A percentile compares a stretch with the other conserved stretches of the same genome.
phyloP scores from a whole-genome alignment of 2,113 vertebrate genomes.

The Chlorodrepanis virens region DNA sequence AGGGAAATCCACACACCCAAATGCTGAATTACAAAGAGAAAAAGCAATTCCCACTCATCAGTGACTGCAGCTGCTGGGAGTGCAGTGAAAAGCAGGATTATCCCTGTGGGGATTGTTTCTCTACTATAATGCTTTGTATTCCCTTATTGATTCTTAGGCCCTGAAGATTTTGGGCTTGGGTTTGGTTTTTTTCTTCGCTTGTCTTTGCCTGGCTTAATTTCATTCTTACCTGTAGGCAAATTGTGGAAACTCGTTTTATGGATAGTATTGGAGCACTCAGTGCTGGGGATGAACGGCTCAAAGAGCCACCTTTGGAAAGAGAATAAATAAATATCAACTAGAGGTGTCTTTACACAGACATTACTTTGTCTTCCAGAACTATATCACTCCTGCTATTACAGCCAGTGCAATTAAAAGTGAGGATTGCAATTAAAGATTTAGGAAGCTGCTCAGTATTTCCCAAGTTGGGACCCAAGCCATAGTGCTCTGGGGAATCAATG shows the following conservation, averaged over 20 bases:
- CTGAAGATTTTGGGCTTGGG: neutral
- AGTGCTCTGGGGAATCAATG: neutral
- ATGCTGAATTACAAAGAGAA: neutral
- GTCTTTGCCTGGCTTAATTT: neutral
- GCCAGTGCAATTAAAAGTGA: neutral
- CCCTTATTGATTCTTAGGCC: neutral
- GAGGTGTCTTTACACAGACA: neutral
- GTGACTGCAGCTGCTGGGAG: neutral
- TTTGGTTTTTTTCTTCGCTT: fast-evolving
- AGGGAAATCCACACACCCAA: neutral
- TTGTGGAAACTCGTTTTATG: neutral
- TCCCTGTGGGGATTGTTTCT: neutral
- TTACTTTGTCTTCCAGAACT: neutral
- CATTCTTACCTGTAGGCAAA: neutral
- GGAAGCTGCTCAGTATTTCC: neutral
- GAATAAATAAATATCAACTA: neutral
- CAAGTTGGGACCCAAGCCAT: neutral
- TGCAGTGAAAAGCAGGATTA: neutral
- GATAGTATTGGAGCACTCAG: neutral
- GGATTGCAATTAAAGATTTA: neutral
- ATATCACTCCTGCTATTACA: neutral
- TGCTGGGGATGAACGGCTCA: neutral
- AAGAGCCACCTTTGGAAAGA: neutral
- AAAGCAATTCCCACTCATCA: neutral
- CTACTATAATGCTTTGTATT: neutral